These are phyloP conservation scores for Maniola jurtina DNA, from an alignment of 1,140 invertebrate genomes.

Conservation along the genomic window DNA sequence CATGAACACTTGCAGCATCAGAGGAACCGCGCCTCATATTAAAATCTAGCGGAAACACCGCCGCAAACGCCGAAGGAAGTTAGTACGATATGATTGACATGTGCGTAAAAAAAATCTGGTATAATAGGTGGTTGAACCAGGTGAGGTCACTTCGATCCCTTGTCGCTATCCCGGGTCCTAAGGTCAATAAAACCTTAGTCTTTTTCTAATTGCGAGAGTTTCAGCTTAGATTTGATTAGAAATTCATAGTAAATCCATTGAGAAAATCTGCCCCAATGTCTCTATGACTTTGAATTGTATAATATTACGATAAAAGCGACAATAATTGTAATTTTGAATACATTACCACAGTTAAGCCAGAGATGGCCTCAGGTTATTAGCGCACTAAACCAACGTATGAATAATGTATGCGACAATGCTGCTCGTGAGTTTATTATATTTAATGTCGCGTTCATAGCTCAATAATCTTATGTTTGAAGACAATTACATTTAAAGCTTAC, in stretches of 20 bases:
- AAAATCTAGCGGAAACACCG: too few species aligned
- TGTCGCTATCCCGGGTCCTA: too few species aligned
- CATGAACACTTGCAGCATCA: too few species aligned
- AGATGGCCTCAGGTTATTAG: slow-evolving; percentile 6
- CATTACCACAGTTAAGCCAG: slow-evolving; percentile 7
- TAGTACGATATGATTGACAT: too few species aligned
- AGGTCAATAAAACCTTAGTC: too few species aligned
- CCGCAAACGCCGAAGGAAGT: too few species aligned
- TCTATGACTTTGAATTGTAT: background rate
- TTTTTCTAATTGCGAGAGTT: too few species aligned
- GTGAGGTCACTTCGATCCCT: too few species aligned
- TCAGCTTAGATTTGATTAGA: too few species aligned
- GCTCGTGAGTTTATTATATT: background rate
- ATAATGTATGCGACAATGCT: slow-evolving; percentile 4
- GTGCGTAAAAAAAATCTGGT: too few species aligned
- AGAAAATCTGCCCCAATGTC: background rate
- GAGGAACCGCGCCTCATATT: too few species aligned
- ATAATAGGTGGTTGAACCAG: too few species aligned
- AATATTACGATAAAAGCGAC: slow-evolving; percentile 5
- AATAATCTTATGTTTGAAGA: background rate
- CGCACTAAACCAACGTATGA: slow-evolving; percentile 6
- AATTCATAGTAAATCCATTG: background rate
- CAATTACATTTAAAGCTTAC: background rate
- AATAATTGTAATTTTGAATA: slow-evolving; percentile 12
- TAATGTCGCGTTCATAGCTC: background rate